phyloP scores from a whole-genome alignment of 2,113 vertebrate genomes.

The Corythaixoides concolor region DNA sequence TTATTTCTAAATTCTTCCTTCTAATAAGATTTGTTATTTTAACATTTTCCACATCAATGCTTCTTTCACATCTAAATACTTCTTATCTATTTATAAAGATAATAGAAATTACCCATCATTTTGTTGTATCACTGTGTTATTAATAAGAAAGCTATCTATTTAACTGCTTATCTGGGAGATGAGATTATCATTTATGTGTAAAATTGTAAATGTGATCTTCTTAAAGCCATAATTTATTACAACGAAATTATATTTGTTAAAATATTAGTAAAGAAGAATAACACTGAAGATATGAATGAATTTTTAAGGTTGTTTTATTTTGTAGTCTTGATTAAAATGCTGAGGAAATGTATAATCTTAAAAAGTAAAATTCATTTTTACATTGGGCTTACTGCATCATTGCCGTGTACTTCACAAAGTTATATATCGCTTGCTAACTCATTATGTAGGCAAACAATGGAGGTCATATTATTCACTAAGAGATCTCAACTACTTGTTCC shows the following conservation, averaged over 20 bases:
- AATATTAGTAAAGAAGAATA: neutral
- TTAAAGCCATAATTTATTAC: neutral
- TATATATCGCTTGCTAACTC: neutral
- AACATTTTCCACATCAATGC: slow-evolving; percentile 71
- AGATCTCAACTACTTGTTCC: neutral
- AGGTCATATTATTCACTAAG: neutral
- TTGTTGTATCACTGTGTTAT: slow-evolving; percentile 31
- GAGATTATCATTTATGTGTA: neutral
- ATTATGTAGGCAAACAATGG: slow-evolving; percentile 1
- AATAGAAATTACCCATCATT: slow-evolving; percentile 62
- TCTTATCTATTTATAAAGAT: slow-evolving; percentile 68
- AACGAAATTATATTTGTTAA: neutral
- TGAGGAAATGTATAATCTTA: neutral
- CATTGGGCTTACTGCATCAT: neutral
- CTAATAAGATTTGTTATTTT: slow-evolving; percentile 73
- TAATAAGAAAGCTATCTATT: slow-evolving; percentile 60
- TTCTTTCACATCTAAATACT: slow-evolving; percentile 58
- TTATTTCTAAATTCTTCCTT: slow-evolving; percentile 73
- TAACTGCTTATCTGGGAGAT: slow-evolving; percentile 37
- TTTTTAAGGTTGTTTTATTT: neutral
- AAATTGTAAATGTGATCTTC: neutral
- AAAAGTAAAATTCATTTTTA: neutral
- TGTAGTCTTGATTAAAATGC: neutral
- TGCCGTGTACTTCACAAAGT: neutral
- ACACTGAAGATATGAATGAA: neutral